Base-by-base conservation (phyloP, 2,888 invertebrate species). In the Troides helena region DNA sequence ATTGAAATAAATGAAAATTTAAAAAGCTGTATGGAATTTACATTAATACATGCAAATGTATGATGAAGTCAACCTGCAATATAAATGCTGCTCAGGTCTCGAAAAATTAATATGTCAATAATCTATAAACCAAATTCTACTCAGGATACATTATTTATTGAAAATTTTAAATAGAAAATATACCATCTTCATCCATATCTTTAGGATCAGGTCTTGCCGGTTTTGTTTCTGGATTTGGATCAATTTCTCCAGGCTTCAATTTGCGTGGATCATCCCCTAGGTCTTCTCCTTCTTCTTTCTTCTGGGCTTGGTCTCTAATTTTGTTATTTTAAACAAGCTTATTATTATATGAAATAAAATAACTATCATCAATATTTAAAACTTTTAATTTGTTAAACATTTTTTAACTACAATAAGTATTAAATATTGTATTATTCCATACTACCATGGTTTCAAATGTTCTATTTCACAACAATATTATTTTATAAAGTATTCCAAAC, bases 101-200 rank as follows among this genome's bases (percentile, higher is more conserved):
- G 12, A 46, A 10, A 46, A 46, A 46, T 46, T 12, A 46, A 46
- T 46, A 14, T 12, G 14, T 3, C 14, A 14, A 46, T 46, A 46
- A 14, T 46, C 14, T 12, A 46, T 46, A 12, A 46, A 46, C 14
- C 10, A 12, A 46, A 14, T 46, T 12, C 14, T 14, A 14, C 4
- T 12, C 12, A 46, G 2, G 2, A 0, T 4, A 10, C 14, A 46
- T 56, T 56, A 56, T 56, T n/a, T 58, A n/a, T 7, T 58, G 23
- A 23, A 23, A 58, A 58, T n/a, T n/a, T n/a, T 4, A 65, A 1
- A 65, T 50, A 8, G 12, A 3, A 53, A 61, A 67, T 76, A 78
- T 88, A 97, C 97, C 99, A 94, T 99, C 99, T 95, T 99, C 99
- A 89, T 99, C 99, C 99, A 99, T 99, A 84, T 99, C 99, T 80